Evolutionary conservation across 37 sponge, comb jelly and placozoan genomes (phyloP).

Genomic region (Hormiphora californensis): DNA sequence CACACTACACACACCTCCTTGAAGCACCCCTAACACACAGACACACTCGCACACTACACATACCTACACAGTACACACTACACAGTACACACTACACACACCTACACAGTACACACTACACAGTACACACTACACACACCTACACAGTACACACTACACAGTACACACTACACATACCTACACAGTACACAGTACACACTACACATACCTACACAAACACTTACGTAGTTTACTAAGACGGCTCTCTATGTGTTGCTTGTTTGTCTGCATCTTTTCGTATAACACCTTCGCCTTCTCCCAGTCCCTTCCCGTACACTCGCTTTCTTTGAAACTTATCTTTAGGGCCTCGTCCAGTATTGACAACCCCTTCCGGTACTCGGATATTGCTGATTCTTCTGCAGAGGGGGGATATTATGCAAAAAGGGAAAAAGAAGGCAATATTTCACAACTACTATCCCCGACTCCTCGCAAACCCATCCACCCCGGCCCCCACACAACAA

Average conservation of each 20-base stretch:
- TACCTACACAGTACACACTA: no score
- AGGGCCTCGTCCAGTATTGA: conserved; percentile 27
- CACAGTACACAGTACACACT: no score
- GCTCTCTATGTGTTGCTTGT: neutral
- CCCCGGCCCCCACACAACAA: no score
- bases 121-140: no score
- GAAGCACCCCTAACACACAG: no score
- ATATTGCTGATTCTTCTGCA: conserved; percentile 15
- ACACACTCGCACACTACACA: no score
- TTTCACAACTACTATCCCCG: neutral
- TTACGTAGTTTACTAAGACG: conserved; percentile 19
- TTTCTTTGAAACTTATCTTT: neutral
- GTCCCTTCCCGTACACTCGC: conserved; percentile 8
- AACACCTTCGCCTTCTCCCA: conserved; percentile 19
- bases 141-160: no score
- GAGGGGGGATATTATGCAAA: neutral
- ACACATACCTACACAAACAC: neutral
- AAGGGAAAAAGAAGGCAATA: neutral
- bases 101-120: no score
- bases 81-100: no score
- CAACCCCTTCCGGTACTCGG: conserved; percentile 27
- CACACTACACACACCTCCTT: no score
- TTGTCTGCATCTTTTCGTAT: conserved; percentile 30
- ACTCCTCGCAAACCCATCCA: neutral
- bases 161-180: no score